Evolutionary conservation across 2,797 vertebrate species (phyloP).

Genomic region (Leuciscus waleckii): DNA sequence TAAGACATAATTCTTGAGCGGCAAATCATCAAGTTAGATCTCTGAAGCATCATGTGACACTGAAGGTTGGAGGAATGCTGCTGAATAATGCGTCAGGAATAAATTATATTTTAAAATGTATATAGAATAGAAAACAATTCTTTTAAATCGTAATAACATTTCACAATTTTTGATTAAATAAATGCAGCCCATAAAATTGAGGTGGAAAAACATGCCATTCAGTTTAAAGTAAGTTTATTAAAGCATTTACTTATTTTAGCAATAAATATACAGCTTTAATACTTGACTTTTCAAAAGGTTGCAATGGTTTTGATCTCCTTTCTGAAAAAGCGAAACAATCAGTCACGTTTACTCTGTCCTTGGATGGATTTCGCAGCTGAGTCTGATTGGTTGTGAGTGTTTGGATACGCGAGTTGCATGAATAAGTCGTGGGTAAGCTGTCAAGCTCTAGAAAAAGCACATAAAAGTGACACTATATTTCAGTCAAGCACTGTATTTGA

Average conservation of each 20-base stretch:
- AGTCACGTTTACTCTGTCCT: not conserved
- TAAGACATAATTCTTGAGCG: not conserved
- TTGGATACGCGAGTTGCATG: not conserved
- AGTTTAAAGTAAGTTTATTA: not conserved
- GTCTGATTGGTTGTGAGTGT: not conserved
- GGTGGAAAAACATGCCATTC: not conserved
- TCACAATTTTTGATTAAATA: not conserved
- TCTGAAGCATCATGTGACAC: not conserved
- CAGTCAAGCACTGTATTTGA: not conserved
- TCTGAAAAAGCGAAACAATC: not conserved
- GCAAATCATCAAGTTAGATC: not conserved
- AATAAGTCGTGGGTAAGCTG: not conserved
- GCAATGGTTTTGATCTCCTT: not conserved
- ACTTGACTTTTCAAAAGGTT: not conserved
- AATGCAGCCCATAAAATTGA: not conserved
- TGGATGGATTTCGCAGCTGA: not conserved
- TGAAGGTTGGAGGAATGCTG: not conserved
- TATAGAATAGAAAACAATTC: not conserved
- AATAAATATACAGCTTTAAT: not conserved
- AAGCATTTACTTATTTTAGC: not conserved
- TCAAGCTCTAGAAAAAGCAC: not conserved
- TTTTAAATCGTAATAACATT: not conserved
- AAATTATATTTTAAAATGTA: not conserved
- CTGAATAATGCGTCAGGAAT: not conserved
- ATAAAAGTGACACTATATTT: not conserved